phyloP scores from a whole-genome alignment of 2,888 invertebrate genomes.

The Cheilosia soror region DNA sequence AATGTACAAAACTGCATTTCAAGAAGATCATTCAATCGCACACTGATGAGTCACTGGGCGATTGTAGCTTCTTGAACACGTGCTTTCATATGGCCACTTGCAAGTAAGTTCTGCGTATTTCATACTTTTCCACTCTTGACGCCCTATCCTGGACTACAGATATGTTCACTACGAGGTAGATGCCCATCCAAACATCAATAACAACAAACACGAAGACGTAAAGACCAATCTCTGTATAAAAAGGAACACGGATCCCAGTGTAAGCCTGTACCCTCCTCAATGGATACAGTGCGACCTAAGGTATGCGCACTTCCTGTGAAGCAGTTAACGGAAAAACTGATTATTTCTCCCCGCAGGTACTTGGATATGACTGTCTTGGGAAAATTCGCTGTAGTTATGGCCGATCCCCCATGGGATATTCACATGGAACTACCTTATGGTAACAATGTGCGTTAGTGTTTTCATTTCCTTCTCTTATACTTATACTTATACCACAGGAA shows the following conservation, averaged over 20 bases:
- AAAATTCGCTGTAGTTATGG: constrained; percentile 99
- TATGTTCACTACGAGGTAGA: constrained; percentile 99
- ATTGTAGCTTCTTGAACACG: constrained; percentile 98
- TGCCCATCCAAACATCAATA: constrained; percentile 84
- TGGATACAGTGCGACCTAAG: constrained; percentile 99
- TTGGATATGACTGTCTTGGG: constrained; percentile 85
- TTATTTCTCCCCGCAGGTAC: constrained; percentile 71
- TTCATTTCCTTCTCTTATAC: background rate
- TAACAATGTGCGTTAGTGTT: constrained; percentile 1
- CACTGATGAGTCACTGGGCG: constrained; percentile 97
- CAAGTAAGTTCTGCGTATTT: constrained; percentile 86
- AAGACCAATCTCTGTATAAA: constrained; percentile 82
- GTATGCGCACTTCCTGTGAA: constrained; percentile 81
- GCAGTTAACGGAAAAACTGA: background rate
- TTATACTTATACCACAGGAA: constrained; percentile 83
- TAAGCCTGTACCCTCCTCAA: constrained; percentile 94
- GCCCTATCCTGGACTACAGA: constrained; percentile 82
- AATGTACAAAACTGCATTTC: constrained; percentile 96
- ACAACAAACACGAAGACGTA: constrained; percentile 82
- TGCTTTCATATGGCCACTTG: constrained; percentile 99
- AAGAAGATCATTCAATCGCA: constrained; percentile 98
- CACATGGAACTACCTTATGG: constrained; percentile 99
- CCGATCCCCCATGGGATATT: constrained; percentile 99
- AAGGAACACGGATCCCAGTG: constrained; percentile 82
- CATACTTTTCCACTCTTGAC: background rate